Base-by-base conservation (phyloP, 2,888 invertebrate genomes). In the Bimastos eiseni region DNA sequence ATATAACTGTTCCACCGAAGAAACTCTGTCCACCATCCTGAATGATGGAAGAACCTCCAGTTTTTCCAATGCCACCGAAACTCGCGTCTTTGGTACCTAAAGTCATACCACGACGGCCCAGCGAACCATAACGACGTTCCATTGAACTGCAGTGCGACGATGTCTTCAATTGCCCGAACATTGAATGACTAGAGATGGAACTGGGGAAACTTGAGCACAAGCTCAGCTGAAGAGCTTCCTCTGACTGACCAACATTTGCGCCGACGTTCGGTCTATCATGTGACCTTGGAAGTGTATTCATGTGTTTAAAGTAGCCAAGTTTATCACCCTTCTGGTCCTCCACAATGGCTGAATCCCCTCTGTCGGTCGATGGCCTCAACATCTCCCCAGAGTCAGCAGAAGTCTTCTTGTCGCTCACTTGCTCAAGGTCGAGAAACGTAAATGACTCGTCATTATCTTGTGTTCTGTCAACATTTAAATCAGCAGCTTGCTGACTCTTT, bases 11-110 rank as follows among this genome's bases (percentile, higher is more conserved):
- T 86, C 86, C 86, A 36, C 37, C n/a, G 36, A 37, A 86, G 86
- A 86, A 86, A 36, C 86, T 86, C 37, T 86, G 86, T 86, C 86
- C 86, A 86, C 37, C 37, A 24, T 86, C 37, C 37, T 86, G 86
- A 86, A 86, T 86, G 37, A 86, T 34, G 34, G 86, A 86, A 86
- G 86, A 36, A 34, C 37, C 86, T 24, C 86, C 86, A 36, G 86
- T 21, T 36, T 86, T 86, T 86, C 86, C 86, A 86, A 86, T 86
- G 36, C 36, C 30, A 2, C 6, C 86, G 36, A 86, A 36, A 24
- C 21, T 34, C 5, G 34, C 86, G 6, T 86, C 37, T 86, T 37
- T 86, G 37, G 37, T 24, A 36, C 86, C n/a, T 21, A 86, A 24
- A 36, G 86, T 17, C 86, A 86, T 36, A 86, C 86, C 34, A 37